phyloP scores from a whole-genome alignment of 1,140 invertebrate species.

The Saccostrea glomerata region DNA sequence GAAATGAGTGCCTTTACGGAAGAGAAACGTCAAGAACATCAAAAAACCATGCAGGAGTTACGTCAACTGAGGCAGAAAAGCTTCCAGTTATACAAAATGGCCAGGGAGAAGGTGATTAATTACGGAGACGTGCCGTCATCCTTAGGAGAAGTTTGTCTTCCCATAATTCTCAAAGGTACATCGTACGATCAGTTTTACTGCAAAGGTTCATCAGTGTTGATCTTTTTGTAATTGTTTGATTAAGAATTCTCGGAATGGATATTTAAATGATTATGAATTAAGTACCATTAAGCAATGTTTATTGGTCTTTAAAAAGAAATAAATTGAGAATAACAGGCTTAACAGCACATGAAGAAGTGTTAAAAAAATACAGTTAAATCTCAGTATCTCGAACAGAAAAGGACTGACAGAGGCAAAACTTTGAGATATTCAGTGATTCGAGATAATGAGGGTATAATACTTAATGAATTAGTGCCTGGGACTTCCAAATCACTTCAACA shows the following conservation, averaged over 20 bases:
- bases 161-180: not conserved
- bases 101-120: not conserved
- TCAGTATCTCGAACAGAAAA: too few species aligned
- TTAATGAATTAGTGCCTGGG: too few species aligned
- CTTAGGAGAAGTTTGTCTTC: not conserved
- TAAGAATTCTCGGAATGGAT: not conserved
- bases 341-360: too few species aligned
- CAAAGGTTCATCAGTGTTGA: not conserved
- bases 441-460: too few species aligned
- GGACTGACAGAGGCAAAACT: too few species aligned
- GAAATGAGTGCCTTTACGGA: not conserved
- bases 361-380: too few species aligned
- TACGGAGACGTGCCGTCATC: not conserved
- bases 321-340: too few species aligned
- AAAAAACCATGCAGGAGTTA: constrained; percentile 3
- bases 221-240: not conserved
- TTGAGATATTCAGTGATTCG: too few species aligned
- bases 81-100: not conserved
- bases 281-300: too few species aligned
- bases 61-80: not conserved
- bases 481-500: too few species aligned
- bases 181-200: not conserved
- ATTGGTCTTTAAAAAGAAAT: too few species aligned
- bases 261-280: not conserved
- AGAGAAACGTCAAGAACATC: not conserved